Evolutionary conservation across 2,888 invertebrate species (phyloP).

Genomic region (Cinara cedri): DNA sequence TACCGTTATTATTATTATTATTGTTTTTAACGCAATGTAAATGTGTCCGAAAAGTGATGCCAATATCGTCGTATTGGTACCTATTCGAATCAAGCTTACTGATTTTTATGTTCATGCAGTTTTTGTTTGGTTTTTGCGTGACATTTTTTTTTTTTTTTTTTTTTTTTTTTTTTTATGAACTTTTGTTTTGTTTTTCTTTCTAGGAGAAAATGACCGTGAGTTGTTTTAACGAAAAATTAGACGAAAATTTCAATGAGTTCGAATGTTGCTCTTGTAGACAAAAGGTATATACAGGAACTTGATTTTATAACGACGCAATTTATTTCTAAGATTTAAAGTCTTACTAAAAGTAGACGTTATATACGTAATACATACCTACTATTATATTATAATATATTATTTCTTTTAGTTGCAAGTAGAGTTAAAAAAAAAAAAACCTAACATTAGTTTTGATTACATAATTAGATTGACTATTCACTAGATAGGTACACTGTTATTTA

Average conservation of each 20-base stretch:
- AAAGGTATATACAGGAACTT: conserved; percentile 75
- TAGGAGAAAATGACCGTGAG: conserved; percentile 47
- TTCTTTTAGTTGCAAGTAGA: conserved; percentile 43
- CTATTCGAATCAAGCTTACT: conserved; percentile 14
- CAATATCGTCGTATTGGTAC: conserved; percentile 4
- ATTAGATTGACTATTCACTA: background rate
- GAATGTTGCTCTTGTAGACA: conserved; percentile 97
- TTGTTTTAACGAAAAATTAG: conserved; percentile 70
- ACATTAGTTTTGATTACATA: conserved; percentile 29
- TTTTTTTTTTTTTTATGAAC: conserved; percentile 47
- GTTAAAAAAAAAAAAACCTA: conserved; percentile 7
- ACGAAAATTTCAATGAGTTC: conserved; percentile 92
- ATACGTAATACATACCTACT: background rate
- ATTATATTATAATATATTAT: background rate
- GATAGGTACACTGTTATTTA: background rate
- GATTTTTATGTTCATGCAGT: conserved; percentile 19
- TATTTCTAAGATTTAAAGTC: conserved; percentile 36
- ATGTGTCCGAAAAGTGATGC: background rate
- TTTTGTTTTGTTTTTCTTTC: conserved; percentile 57
- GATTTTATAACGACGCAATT: conserved; percentile 10
- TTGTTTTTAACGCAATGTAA: background rate
- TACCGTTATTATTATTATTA: no score
- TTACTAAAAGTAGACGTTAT: conserved; percentile 48
- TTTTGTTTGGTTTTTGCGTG: conserved; percentile 36
- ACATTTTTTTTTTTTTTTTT: conserved; percentile 53